Evolutionary conservation across 1,140 invertebrate species (phyloP).

Genomic region (Rhizoglyphus robini): DNA sequence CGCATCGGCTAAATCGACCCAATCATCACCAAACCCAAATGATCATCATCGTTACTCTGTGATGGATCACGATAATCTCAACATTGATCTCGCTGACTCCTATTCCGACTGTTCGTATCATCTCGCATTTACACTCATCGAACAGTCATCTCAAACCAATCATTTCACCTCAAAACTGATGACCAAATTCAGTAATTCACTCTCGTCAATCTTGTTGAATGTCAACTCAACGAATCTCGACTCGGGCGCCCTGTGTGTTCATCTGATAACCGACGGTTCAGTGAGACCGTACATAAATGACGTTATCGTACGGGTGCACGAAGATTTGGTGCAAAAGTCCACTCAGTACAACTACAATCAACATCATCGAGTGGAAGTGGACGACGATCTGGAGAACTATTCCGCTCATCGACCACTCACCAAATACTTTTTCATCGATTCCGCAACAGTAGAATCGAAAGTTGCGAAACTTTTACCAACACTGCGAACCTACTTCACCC

Average conservation of each 20-base stretch:
- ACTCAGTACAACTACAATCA: not conserved
- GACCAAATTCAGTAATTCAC: not conserved
- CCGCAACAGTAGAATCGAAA: not conserved
- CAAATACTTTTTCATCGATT: slow-evolving; percentile 1
- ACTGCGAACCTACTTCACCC: slow-evolving; percentile 60
- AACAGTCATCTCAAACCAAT: not conserved
- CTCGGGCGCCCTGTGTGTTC: not conserved
- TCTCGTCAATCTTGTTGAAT: not conserved
- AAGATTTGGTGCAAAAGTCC: not conserved
- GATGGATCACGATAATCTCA: not conserved
- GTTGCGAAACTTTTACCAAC: slow-evolving; percentile 49
- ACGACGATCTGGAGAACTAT: not conserved
- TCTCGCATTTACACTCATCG: not conserved
- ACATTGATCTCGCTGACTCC: not conserved
- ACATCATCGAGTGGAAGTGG: not conserved
- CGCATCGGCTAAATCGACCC: not conserved
- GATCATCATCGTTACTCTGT: not conserved
- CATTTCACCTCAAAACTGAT: not conserved
- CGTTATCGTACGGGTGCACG: not conserved
- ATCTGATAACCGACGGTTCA: not conserved
- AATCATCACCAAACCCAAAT: not conserved
- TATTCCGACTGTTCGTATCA: not conserved
- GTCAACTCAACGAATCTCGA: not conserved
- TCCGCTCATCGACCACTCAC: not conserved
- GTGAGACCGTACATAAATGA: not conserved